Evolutionary conservation across 2,888 invertebrate genomes (phyloP).

Genomic region (Shargacucullia verbasci): DNA sequence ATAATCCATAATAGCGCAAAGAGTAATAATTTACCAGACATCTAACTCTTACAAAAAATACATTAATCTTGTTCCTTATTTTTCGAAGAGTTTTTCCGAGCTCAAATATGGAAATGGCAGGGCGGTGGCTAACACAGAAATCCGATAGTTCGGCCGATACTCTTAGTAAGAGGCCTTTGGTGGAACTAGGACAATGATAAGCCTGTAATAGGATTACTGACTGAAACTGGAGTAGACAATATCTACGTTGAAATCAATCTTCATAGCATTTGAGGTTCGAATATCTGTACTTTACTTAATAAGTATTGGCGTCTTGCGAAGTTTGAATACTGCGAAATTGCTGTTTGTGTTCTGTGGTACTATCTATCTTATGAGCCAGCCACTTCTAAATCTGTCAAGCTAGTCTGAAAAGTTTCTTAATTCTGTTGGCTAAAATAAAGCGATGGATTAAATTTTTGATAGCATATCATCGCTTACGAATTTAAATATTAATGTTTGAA

Average conservation of each 20-base stretch:
- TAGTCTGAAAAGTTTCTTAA: constrained; percentile 10
- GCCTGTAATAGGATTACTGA: constrained; percentile 21
- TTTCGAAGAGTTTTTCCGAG: constrained; percentile 12
- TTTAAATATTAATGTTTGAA: no score
- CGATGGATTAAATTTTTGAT: background rate
- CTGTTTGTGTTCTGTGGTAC: background rate
- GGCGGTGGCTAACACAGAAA: constrained; percentile 27
- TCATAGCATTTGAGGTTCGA: constrained; percentile 1
- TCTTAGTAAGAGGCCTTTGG: constrained; percentile 10
- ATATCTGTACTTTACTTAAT: background rate
- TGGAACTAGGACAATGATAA: constrained; percentile 20
- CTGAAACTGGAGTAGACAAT: constrained; percentile 10
- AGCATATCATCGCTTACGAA: background rate
- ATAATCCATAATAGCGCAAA: no score
- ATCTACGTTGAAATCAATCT: constrained; percentile 26
- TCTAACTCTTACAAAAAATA: constrained; percentile 1
- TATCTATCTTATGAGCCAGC: constrained; percentile 8
- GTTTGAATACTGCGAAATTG: background rate
- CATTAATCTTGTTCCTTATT: constrained; percentile 2
- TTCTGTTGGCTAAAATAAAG: constrained; percentile 8
- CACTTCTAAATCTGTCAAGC: constrained; percentile 7
- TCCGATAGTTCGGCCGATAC: constrained; percentile 22
- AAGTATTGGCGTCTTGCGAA: background rate
- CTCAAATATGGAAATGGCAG: constrained; percentile 29
- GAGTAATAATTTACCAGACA: constrained; percentile 1